Conservation (phyloP, 1,140 invertebrate species). For the Geopemphigus sp. region DNA sequence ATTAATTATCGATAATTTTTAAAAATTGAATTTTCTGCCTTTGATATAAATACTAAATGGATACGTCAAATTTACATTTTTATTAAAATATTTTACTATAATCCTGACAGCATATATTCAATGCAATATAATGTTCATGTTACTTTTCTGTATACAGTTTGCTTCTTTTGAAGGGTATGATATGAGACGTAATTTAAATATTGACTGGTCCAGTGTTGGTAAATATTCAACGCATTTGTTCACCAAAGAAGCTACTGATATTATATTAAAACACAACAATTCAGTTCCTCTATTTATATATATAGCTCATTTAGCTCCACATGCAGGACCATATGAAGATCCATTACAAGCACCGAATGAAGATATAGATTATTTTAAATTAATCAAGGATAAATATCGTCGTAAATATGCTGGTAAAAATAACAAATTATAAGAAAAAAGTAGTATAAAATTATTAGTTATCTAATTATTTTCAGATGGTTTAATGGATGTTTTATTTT, state of each 20-base stretch:
- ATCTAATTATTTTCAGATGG: too few species aligned
- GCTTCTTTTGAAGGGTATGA: slow-evolving; percentile 56
- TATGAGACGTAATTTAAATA: slow-evolving; percentile 55
- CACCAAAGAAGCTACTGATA: slow-evolving; percentile 59
- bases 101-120: too few species aligned
- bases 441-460: too few species aligned
- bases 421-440: too few species aligned
- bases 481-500: too few species aligned
- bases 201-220: slow-evolving; percentile 53
- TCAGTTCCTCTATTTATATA: slow-evolving; percentile 73
- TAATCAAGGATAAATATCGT: slow-evolving; percentile 72
- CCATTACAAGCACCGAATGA: slow-evolving; percentile 73
- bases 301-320: slow-evolving; percentile 75
- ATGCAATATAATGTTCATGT: too few species aligned
- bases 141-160: background rate
- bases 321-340: slow-evolving; percentile 62
- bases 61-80: too few species aligned
- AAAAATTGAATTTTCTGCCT: too few species aligned
- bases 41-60: too few species aligned
- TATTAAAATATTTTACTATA: too few species aligned
- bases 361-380: slow-evolving; percentile 68
- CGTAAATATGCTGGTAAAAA: slow-evolving; percentile 77
- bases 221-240: slow-evolving; percentile 64
- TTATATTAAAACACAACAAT: slow-evolving; percentile 60
- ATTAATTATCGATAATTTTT: too few species aligned